Evolutionary conservation across 2,797 vertebrate genomes (phyloP).

Genomic region (Natrix natrix): DNA sequence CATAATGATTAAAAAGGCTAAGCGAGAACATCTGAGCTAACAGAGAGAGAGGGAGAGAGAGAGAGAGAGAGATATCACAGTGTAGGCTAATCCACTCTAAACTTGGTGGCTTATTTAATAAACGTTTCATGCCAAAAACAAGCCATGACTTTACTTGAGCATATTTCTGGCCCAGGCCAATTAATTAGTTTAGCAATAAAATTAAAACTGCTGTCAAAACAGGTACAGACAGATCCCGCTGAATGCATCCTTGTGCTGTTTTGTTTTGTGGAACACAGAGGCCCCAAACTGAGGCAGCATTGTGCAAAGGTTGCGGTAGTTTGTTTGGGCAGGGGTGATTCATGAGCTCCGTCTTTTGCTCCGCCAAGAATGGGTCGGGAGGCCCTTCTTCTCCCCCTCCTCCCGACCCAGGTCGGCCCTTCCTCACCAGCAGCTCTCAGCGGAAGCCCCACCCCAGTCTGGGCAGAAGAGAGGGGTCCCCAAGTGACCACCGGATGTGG

Average conservation of each 20-base stretch:
- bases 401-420: not conserved
- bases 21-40: not conserved
- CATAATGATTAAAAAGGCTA: not conserved
- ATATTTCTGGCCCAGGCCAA: constrained; percentile 45
- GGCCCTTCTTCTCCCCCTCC: not conserved
- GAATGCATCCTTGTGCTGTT: not conserved
- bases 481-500: too few species aligned
- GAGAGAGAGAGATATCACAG: not conserved
- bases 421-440: not conserved
- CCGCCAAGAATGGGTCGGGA: not conserved
- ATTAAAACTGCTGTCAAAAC: not conserved
- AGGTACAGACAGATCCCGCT: constrained; percentile 5
- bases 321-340: not conserved
- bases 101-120: constrained; percentile 40
- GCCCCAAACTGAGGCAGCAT: not conserved
- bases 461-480: not conserved
- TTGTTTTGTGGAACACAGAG: not conserved
- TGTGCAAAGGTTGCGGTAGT: not conserved
- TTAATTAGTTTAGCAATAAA: constrained; percentile 54
- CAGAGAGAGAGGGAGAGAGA: too few species aligned
- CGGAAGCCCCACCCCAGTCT: not conserved
- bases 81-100: constrained; percentile 25
- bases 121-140: constrained; percentile 40
- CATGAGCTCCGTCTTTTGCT: not conserved
- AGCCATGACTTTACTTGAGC: constrained; percentile 53